Conservation (phyloP, 2,113 vertebrate genomes). For the Felis chaus region DNA sequence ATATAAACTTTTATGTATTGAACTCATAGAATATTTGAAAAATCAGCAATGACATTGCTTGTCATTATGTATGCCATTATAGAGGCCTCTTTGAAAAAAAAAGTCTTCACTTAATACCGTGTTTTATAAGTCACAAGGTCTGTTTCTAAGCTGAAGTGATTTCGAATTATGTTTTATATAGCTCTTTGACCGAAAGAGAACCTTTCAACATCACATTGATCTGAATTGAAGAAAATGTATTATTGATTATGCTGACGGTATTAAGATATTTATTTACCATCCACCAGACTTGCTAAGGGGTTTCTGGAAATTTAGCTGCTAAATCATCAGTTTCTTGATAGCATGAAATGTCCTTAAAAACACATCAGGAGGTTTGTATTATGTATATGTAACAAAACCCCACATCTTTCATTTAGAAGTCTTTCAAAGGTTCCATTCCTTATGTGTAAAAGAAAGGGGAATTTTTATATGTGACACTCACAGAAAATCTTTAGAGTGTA, state of each 20-base stretch:
- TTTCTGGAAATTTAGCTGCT: not conserved
- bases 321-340: not conserved
- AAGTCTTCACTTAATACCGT: not conserved
- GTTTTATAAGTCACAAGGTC: not conserved
- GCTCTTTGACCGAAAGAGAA: not conserved
- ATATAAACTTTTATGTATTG: not conserved
- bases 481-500: not conserved
- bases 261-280: conserved; percentile 18
- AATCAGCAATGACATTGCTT: not conserved
- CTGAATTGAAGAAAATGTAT: not conserved
- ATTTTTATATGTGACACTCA: not conserved
- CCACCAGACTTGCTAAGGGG: not conserved
- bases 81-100: not conserved
- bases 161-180: not conserved
- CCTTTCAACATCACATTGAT: not conserved
- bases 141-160: conserved; percentile 19
- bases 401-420: not conserved
- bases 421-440: not conserved
- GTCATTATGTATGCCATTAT: not conserved
- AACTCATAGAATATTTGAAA: not conserved
- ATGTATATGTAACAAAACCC: not conserved
- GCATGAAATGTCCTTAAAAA: conserved; percentile 37
- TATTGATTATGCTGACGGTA: not conserved
- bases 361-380: not conserved
- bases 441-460: not conserved